Evolutionary conservation across 2,797 vertebrate genomes (phyloP).

Genomic region (Hoplostethus mediterraneus): DNA sequence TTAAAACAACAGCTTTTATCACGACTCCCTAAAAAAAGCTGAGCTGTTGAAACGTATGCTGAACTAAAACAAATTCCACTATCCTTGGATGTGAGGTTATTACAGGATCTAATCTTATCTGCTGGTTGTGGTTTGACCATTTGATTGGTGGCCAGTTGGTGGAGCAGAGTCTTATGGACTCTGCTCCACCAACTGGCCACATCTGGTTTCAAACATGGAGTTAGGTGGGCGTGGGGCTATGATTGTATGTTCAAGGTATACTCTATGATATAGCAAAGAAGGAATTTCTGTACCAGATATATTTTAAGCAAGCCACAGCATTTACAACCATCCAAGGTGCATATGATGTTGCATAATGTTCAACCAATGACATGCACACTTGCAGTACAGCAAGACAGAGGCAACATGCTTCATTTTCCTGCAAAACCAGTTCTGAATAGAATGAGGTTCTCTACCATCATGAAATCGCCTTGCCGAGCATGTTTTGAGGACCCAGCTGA

Average conservation of each 20-base stretch:
- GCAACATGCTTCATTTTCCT: not conserved
- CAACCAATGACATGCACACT: not conserved
- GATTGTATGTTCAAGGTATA: not conserved
- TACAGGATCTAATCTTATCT: constrained; percentile 30
- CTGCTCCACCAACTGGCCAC: not conserved
- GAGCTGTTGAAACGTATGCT: not conserved
- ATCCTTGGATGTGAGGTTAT: not conserved
- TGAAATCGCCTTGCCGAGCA: not conserved
- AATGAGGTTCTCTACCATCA: not conserved
- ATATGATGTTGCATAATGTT: not conserved
- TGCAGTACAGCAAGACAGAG: not conserved
- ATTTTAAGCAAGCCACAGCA: not conserved
- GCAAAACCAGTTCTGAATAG: not conserved
- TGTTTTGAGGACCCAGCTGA: not conserved
- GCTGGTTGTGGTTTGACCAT: constrained; percentile 5
- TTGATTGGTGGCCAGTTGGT: too few relatives aligned
- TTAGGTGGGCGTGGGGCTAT: not conserved
- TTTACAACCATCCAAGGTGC: not conserved
- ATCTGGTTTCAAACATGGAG: not conserved
- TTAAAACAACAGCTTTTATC: not conserved
- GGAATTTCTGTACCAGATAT: not conserved
- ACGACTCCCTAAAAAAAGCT: not conserved
- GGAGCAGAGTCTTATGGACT: constrained; percentile 30
- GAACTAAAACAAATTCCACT: not conserved
- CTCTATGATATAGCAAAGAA: not conserved